Conservation (phyloP, 2,888 invertebrate species). For the Orthosia gothica region DNA sequence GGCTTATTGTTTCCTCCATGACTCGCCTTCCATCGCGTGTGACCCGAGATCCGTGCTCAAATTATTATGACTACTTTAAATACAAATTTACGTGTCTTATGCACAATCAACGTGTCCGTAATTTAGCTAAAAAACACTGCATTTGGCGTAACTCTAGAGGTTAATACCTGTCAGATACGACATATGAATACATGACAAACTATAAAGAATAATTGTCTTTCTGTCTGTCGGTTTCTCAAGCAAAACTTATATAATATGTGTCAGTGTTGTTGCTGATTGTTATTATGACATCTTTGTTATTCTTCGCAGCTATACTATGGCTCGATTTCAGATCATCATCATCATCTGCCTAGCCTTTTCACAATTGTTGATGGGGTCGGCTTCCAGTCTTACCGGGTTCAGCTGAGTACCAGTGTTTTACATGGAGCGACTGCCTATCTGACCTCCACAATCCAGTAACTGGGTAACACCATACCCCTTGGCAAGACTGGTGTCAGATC, state of each 20-base stretch:
- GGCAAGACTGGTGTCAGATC: too few relatives aligned
- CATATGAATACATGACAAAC: constrained; percentile 27
- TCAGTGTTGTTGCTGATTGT: constrained; percentile 35
- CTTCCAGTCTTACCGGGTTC: too few relatives aligned
- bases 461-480: too few relatives aligned
- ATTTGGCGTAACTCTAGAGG: constrained; percentile 42
- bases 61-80: constrained; percentile 35
- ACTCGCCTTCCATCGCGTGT: constrained; percentile 22
- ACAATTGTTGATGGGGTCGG: too few relatives aligned
- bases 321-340: not conserved
- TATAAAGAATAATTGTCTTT: constrained; percentile 36
- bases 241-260: constrained; percentile 20
- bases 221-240: constrained; percentile 24
- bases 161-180: constrained; percentile 27
- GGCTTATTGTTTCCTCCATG: constrained; percentile 1
- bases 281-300: constrained; percentile 26
- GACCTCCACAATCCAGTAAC: too few relatives aligned
- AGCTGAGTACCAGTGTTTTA: too few relatives aligned
- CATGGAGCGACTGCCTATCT: too few relatives aligned
- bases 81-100: constrained; percentile 20
- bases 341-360: too few relatives aligned
- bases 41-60: constrained; percentile 29
- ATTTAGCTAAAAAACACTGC: constrained; percentile 38
- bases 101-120: constrained; percentile 38
- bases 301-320: not conserved